Evolutionary conservation across 2,888 invertebrate genomes (phyloP).

Genomic region (Archaeoteleia sp.): DNA sequence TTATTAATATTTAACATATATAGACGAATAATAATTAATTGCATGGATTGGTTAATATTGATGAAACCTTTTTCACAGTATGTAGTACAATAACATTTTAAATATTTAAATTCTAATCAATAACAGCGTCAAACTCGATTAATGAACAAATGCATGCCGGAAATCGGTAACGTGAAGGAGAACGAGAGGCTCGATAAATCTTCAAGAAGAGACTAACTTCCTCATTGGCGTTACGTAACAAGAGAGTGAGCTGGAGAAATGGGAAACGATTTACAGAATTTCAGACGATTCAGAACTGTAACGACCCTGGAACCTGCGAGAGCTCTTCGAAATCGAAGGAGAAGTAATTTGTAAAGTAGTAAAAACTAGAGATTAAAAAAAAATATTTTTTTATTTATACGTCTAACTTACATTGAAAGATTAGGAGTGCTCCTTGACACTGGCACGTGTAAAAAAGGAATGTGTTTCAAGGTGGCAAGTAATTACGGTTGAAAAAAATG

Average conservation of each 20-base stretch:
- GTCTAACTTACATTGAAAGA: not conserved
- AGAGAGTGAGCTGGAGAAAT: constrained; percentile 7
- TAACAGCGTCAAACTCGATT: constrained; percentile 46
- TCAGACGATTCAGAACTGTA: not conserved
- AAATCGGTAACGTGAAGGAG: constrained; percentile 16
- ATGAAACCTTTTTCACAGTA: too few relatives aligned
- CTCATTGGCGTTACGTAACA: constrained; percentile 11
- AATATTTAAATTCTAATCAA: too few relatives aligned
- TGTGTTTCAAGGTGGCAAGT: too few relatives aligned
- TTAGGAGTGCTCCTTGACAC: too few relatives aligned
- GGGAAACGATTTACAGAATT: constrained; percentile 10
- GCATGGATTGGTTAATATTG: too few relatives aligned
- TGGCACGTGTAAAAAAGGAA: too few relatives aligned
- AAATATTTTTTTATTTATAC: not conserved
- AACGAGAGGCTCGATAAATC: constrained; percentile 20
- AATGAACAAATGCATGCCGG: constrained; percentile 26
- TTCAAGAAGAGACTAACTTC: constrained; percentile 13
- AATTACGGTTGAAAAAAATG: too few relatives aligned
- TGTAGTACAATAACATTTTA: too few relatives aligned
- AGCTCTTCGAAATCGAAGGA: constrained; percentile 1
- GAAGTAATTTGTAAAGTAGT: constrained; percentile 11
- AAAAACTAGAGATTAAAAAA: not conserved
- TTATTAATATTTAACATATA: too few relatives aligned
- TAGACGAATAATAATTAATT: too few relatives aligned
- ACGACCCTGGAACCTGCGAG: not conserved